Base-by-base conservation (phyloP, 2,888 invertebrate species). In the Rapana venosa region DNA sequence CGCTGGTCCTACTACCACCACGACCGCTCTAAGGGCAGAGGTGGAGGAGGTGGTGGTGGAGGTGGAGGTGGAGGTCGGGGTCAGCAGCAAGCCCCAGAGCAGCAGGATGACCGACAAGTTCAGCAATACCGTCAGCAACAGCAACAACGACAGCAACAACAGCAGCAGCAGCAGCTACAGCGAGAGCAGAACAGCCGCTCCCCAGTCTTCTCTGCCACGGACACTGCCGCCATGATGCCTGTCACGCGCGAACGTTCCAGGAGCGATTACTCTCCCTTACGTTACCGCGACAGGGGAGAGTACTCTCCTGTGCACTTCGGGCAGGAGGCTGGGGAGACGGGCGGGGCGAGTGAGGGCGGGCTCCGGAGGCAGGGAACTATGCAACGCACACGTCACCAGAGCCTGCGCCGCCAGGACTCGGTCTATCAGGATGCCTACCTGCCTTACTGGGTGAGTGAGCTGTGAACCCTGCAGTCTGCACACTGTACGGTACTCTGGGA, bases 1-100 rank as follows among this genome's bases (percentile, higher is more conserved):
- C 35, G 91, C 15, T 87, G 90, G 87, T 91, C 91, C 5, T 90
- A 89, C 70, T 91, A 91, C 74, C 70, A 88, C 61, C 81, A 87
- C 74, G 89, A 90, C 74, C 84, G 89, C 32, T 84, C 87, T 15
- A 89, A 35, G 89, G 35, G 32, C 56, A 87, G 87, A 87, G 32
- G 15, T n/a, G 58, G 79, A 1, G 61, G 58, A 32, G 88, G 26
- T n/a, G 81, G 61, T 17, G 87, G 56, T 70, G 22, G 32, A 6
- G 56, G 74, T 56, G 79, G 79, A 8, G 88, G 56, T 79, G 79
- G 32, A 87, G 77, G 58, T 58, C 30, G 8, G 66, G 17, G 32
- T 1, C 70, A 84, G 32, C 30, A 15, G 20, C 84, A 56, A 32
- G 20, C n/a, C 17, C 47, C 26, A 13, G 61, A 61, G 22, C 30